Conservation (phyloP, 1,140 invertebrate genomes). For the Lasioglossum baleicum region DNA sequence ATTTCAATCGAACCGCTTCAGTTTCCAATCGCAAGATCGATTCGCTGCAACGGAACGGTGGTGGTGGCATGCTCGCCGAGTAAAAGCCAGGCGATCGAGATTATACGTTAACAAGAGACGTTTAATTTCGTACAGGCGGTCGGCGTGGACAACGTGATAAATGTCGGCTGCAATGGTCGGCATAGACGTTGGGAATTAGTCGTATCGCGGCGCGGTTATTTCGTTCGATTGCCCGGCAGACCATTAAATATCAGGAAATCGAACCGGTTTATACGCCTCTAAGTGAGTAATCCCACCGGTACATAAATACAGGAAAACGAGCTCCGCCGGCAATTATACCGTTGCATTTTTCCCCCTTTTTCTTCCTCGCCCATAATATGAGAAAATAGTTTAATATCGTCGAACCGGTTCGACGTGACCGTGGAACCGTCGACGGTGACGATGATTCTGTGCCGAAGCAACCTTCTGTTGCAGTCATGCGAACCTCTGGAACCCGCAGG, state of each 20-base stretch:
- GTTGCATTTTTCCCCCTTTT: not conserved
- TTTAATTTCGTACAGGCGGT: conserved; percentile 22
- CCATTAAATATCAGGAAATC: conserved; percentile 36
- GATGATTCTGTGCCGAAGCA: not conserved
- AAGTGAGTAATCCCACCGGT: conserved; percentile 9
- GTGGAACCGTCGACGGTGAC: not conserved
- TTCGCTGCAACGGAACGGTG: not conserved
- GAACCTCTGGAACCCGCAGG: not conserved
- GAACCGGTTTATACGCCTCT: conserved; percentile 23
- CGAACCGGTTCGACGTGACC: conserved; percentile 21
- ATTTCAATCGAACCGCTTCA: too few relatives aligned
- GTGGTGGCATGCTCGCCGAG: not conserved
- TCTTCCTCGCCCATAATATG: not conserved
- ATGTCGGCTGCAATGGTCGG: not conserved
- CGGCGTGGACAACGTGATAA: conserved; percentile 29
- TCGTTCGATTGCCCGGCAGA: not conserved
- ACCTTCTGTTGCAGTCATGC: not conserved
- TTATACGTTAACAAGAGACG: conserved; percentile 23
- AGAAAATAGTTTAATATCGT: conserved; percentile 24
- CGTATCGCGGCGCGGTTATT: not conserved
- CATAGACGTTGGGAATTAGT: conserved; percentile 27
- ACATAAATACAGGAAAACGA: conserved; percentile 1
- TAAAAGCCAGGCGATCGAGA: not conserved
- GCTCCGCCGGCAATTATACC: conserved; percentile 19
- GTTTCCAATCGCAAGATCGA: not conserved